A percentile compares a stretch with the other conserved stretches of the same genome.
Evolutionary conservation across 2,797 vertebrate species (phyloP).

Genomic region (Enoplosus armatus): DNA sequence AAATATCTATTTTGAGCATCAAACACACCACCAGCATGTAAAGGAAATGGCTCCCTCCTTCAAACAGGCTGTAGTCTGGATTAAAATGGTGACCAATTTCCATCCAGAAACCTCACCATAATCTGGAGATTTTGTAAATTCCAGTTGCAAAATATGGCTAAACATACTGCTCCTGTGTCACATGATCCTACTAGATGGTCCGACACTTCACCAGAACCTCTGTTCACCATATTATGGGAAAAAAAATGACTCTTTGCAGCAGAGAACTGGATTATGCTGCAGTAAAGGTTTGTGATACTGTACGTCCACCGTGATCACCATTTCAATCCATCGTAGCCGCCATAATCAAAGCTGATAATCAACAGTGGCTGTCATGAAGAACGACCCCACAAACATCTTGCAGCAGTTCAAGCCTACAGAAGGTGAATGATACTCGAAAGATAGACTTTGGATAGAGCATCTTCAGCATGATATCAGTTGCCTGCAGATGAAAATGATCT

Average conservation of each 20-base stretch:
- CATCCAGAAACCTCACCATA: background rate
- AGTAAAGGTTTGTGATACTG: background rate
- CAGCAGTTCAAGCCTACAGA: background rate
- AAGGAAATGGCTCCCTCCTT: too few species aligned
- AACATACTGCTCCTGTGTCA: background rate
- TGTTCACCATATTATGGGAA: background rate
- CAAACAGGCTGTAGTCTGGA: too few species aligned
- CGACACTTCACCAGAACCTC: background rate
- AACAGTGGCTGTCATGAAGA: background rate
- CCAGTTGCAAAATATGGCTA: background rate
- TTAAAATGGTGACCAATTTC: too few species aligned
- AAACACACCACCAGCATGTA: background rate
- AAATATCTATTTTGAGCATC: background rate
- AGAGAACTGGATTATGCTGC: background rate
- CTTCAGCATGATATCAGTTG: slow-evolving; percentile 1
- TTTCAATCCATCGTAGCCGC: background rate
- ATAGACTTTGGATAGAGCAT: background rate
- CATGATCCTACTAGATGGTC: too few species aligned
- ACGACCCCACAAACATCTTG: background rate
- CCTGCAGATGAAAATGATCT: background rate
- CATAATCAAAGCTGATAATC: background rate
- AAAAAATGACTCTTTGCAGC: background rate
- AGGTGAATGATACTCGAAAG: background rate
- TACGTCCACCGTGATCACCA: background rate
- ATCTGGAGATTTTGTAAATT: background rate